phyloP scores from a whole-genome alignment of 2,113 vertebrate species.

The Bos javanicus region DNA sequence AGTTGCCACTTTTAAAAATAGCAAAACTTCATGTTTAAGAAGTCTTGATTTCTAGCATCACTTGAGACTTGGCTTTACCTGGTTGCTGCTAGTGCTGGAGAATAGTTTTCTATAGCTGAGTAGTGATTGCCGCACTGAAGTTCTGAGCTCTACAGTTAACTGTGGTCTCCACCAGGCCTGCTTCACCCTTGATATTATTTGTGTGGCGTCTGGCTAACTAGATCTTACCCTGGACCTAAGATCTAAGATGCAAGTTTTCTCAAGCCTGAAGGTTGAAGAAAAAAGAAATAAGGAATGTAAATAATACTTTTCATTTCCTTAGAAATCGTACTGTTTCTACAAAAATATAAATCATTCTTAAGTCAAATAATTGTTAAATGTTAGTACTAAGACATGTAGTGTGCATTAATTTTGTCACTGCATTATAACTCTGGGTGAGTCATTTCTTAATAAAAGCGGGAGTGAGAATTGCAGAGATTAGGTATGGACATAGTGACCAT shows the following conservation, averaged over 20 bases:
- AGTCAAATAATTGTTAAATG: constrained; percentile 19
- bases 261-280: background rate
- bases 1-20: constrained; percentile 7
- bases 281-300: constrained; percentile 1
- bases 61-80: background rate
- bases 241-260: background rate
- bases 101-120: background rate
- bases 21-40: background rate
- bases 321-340: background rate
- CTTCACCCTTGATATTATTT: background rate
- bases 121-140: background rate
- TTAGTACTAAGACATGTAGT: background rate
- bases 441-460: constrained; percentile 22
- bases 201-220: background rate
- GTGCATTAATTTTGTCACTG: constrained; percentile 31
- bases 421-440: background rate
- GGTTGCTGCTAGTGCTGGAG: background rate
- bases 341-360: constrained; percentile 19
- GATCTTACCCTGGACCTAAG: background rate
- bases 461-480: background rate
- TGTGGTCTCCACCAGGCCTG: background rate
- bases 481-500: background rate
- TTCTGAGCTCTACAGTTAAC: background rate
- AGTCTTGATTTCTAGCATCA: background rate
- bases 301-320: background rate